Conservation (phyloP, 2,888 invertebrate species). For the Laspeyria flexula region DNA sequence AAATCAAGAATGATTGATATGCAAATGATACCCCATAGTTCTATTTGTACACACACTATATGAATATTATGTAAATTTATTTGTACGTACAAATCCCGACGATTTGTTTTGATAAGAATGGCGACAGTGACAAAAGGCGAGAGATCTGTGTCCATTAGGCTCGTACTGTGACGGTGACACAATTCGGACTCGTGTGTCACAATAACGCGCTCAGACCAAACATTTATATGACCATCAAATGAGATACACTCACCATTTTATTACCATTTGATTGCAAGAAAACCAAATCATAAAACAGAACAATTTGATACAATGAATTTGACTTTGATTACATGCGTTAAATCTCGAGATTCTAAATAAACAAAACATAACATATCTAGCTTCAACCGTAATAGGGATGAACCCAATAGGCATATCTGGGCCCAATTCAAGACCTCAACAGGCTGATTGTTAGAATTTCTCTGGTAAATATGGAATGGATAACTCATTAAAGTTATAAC, state of each 20-base stretch:
- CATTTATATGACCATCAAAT: conserved; percentile 1
- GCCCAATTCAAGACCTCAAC: too few relatives aligned
- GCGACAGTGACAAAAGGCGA: conserved; percentile 27
- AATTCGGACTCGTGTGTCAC: neutral
- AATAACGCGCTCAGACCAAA: neutral
- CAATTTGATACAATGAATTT: too few relatives aligned
- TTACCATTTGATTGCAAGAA: too few relatives aligned
- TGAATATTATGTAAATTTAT: neutral
- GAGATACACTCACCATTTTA: neutral
- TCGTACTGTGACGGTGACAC: conserved; percentile 5
- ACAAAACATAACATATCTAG: too few relatives aligned
- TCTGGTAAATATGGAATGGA: too few relatives aligned
- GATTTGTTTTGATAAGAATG: conserved; percentile 44
- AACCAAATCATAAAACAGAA: too few relatives aligned
- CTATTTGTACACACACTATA: conserved; percentile 12
- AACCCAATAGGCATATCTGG: too few relatives aligned
- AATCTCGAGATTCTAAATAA: too few relatives aligned
- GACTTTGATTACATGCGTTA: too few relatives aligned
- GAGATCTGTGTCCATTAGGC: conserved; percentile 28
- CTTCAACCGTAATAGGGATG: too few relatives aligned
- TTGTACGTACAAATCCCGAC: conserved; percentile 30
- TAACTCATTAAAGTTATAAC: too few relatives aligned
- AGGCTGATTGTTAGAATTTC: too few relatives aligned
- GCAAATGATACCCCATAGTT: conserved; percentile 16
- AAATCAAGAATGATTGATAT: conserved; percentile 26